These are phyloP conservation scores for Huso huso DNA, from an alignment of 2,797 vertebrate species.

Conservation along the genomic window DNA sequence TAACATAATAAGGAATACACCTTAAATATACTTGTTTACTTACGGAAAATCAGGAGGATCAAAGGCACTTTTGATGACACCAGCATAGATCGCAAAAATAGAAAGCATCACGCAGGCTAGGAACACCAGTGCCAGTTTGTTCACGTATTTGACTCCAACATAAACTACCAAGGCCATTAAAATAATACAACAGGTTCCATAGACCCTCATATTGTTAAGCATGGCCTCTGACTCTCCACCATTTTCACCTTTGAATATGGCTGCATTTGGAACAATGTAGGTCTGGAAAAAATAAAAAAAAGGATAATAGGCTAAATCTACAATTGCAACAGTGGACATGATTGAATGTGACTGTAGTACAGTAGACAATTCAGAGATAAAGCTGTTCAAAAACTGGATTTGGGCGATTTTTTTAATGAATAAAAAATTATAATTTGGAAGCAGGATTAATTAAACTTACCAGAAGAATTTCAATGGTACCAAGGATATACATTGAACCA, in stretches of 20 bases:
- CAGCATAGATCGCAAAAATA: slow-evolving; percentile 89
- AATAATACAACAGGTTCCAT: slow-evolving; percentile 76
- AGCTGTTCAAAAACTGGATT: not conserved
- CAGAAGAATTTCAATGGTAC: slow-evolving; percentile 91
- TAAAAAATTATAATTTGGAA: too few species aligned
- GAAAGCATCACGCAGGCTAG: slow-evolving; percentile 90
- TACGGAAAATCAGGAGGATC: slow-evolving; percentile 82
- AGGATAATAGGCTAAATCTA: too few species aligned
- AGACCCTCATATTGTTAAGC: slow-evolving; percentile 91
- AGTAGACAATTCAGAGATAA: not conserved
- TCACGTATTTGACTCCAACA: slow-evolving; percentile 93
- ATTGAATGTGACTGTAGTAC: too few species aligned
- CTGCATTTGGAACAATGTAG: slow-evolving; percentile 83
- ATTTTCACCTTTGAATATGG: slow-evolving; percentile 63
- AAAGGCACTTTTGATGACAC: slow-evolving; percentile 87
- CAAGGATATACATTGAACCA: slow-evolving; percentile 95
- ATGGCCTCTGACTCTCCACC: slow-evolving; percentile 49
- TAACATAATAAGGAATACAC: not conserved
- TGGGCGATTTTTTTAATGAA: too few species aligned
- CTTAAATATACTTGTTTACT: slow-evolving; percentile 39
- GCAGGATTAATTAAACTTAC: slow-evolving; percentile 50
- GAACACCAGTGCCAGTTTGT: slow-evolving; percentile 90
- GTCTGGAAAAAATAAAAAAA: slow-evolving; percentile 55
- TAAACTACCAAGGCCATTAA: slow-evolving; percentile 88
- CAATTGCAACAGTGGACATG: too few species aligned